A percentile compares a stretch with the other conserved stretches of the same genome.
Conservation (phyloP, 2,113 vertebrate species). For the Dasyornis broadbenti region DNA sequence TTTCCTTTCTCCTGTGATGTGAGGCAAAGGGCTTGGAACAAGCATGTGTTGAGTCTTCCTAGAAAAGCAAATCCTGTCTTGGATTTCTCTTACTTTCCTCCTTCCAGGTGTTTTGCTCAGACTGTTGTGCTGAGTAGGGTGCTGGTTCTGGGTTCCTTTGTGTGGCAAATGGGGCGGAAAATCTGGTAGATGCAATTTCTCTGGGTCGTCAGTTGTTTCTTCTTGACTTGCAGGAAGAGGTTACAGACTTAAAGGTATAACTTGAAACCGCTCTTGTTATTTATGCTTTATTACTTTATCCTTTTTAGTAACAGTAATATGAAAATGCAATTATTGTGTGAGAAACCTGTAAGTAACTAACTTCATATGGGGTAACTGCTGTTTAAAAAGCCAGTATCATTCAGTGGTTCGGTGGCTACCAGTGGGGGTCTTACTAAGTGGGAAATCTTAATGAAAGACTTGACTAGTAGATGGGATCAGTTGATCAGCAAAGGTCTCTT, state of each 20-base stretch:
- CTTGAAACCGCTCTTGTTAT: background rate
- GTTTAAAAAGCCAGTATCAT: background rate
- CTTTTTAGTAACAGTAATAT: background rate
- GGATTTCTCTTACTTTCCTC: background rate
- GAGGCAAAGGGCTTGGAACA: background rate
- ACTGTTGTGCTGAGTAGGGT: background rate
- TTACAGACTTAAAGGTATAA: background rate
- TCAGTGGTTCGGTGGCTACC: background rate
- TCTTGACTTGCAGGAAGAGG: background rate
- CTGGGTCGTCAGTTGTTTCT: background rate
- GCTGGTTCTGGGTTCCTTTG: background rate
- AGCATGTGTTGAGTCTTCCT: accelerated
- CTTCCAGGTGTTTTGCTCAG: background rate
- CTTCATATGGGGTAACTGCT: background rate
- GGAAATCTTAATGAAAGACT: background rate
- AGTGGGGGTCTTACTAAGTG: background rate
- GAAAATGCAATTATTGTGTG: background rate
- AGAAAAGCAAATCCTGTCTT: background rate
- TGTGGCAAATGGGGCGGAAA: background rate
- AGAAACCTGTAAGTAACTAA: background rate
- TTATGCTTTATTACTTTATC: background rate
- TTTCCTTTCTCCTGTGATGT: background rate
- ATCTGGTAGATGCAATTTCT: background rate
- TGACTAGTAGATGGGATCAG: background rate
- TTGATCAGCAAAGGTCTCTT: background rate